Evolutionary conservation across 2,888 invertebrate species (phyloP).

Genomic region (Allolobophora icterica): DNA sequence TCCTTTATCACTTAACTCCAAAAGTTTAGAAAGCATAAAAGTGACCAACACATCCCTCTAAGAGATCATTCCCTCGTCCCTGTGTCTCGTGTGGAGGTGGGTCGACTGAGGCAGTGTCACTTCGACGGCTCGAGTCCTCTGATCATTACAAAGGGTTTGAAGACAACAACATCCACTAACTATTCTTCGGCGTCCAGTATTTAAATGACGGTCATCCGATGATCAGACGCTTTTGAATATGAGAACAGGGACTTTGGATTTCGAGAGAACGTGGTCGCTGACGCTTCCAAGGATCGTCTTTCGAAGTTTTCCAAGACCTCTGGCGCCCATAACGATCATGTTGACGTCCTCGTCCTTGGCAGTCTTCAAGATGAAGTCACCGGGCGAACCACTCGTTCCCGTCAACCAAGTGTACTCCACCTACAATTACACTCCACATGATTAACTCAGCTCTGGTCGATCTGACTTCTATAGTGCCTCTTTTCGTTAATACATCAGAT

Average conservation of each 20-base stretch:
- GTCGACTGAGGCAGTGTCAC: background rate
- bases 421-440: constrained; percentile 33
- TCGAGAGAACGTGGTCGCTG: constrained; percentile 48
- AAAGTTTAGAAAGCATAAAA: background rate
- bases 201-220: background rate
- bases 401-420: constrained; percentile 48
- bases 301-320: constrained; percentile 48
- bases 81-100: background rate
- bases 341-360: constrained; percentile 44
- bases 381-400: constrained; percentile 43
- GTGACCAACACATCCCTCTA: background rate
- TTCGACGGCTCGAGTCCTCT: background rate
- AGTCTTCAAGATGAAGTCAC: constrained; percentile 44
- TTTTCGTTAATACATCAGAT: background rate
- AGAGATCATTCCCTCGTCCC: background rate
- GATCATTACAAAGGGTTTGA: background rate
- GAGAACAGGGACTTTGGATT: constrained; percentile 45
- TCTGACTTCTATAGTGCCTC: too few relatives aligned
- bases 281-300: constrained; percentile 48
- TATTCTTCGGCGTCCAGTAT: background rate
- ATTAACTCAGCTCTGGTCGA: too few relatives aligned
- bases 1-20: background rate
- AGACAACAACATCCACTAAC: background rate
- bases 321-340: constrained; percentile 49
- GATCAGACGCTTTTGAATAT: constrained; percentile 43